These are phyloP conservation scores for Pseudonaja textilis DNA, from an alignment of 2,113 vertebrate species.

Conservation along the genomic window DNA sequence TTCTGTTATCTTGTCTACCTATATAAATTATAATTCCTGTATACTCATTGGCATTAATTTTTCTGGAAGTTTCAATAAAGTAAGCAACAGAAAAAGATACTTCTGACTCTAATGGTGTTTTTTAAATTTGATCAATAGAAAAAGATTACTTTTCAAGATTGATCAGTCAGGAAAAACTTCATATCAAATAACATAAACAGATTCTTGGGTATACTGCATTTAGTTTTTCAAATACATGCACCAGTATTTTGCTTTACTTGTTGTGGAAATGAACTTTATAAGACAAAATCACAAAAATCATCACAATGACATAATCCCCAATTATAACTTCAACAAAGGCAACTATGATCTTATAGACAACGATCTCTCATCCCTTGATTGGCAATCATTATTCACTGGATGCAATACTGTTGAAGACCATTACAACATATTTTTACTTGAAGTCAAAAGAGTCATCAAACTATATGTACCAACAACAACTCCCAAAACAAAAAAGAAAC, in stretches of 20 bases:
- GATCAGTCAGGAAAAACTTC: not conserved
- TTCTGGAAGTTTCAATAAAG: not conserved
- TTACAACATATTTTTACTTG: too few relatives aligned
- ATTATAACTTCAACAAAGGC: too few relatives aligned
- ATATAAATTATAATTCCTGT: not conserved
- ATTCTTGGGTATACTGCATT: not conserved
- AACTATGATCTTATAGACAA: too few relatives aligned
- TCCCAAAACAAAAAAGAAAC: too few relatives aligned
- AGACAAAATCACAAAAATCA: not conserved
- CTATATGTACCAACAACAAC: too few relatives aligned
- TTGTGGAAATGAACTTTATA: not conserved
- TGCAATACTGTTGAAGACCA: too few relatives aligned
- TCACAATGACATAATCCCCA: too few relatives aligned
- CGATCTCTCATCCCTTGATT: too few relatives aligned
- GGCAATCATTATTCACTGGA: too few relatives aligned
- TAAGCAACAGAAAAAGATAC: not conserved
- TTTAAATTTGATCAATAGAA: not conserved
- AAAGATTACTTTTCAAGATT: not conserved
- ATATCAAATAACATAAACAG: not conserved
- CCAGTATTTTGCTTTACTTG: not conserved
- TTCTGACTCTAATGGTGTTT: not conserved
- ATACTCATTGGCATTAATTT: not conserved
- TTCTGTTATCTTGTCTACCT: not conserved
- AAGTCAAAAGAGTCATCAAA: too few relatives aligned
- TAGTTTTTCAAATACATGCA: not conserved